Conservation (phyloP, 2,113 vertebrate species). For the Otus sunia region DNA sequence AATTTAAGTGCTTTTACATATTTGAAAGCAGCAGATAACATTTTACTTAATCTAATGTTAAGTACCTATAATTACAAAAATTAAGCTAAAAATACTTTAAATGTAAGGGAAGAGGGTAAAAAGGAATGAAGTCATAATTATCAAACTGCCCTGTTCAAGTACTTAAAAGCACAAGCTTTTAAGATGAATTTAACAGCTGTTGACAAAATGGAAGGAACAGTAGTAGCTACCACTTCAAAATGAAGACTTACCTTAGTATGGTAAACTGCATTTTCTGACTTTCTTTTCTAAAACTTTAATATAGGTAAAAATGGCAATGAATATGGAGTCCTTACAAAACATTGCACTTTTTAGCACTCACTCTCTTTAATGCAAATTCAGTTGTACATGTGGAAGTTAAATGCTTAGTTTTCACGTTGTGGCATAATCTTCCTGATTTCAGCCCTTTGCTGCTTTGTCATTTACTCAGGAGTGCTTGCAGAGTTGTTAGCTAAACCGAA, state of each 20-base stretch:
- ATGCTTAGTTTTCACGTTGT: rapidly evolving
- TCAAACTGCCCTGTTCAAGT: not conserved
- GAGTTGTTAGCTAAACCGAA: not conserved
- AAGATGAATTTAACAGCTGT: not conserved
- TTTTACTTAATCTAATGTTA: not conserved
- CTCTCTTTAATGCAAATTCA: not conserved
- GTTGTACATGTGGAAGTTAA: not conserved
- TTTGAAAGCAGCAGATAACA: not conserved
- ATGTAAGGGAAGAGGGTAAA: not conserved
- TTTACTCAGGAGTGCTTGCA: not conserved
- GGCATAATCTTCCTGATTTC: not conserved
- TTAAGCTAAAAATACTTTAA: not conserved
- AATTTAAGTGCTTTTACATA: not conserved
- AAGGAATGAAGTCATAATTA: not conserved
- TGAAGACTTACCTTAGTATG: not conserved
- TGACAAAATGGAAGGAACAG: not conserved
- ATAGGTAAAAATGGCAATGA: not conserved
- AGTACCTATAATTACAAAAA: not conserved
- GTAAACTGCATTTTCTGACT: not conserved
- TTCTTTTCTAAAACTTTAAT: not conserved
- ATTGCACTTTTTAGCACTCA: rapidly evolving
- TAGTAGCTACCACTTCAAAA: not conserved
- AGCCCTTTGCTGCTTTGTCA: not conserved
- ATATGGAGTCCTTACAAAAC: not conserved
- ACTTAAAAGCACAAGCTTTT: not conserved